Evolutionary conservation across 2,797 vertebrate genomes (phyloP).

Genomic region (Thaleichthys pacificus): DNA sequence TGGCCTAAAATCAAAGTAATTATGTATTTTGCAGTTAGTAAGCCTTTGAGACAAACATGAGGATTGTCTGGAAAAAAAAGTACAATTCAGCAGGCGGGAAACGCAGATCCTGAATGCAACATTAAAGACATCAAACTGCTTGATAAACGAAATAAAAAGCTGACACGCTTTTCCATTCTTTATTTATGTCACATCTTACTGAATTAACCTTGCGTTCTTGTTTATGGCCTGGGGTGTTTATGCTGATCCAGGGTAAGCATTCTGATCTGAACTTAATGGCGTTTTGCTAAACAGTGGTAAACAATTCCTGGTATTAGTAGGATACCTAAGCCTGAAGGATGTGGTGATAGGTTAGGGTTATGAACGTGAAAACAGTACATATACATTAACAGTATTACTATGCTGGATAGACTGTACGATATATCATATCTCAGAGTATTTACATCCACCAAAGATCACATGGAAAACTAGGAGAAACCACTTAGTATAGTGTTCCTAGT

Average conservation of each 20-base stretch:
- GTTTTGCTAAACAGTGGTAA: constrained; percentile 5
- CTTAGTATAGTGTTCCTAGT: background rate
- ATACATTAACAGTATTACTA: too few species aligned
- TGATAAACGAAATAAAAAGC: constrained; percentile 52
- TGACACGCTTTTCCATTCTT: constrained; percentile 32
- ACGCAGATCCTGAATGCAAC: constrained; percentile 18
- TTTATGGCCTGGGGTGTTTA: constrained; percentile 4
- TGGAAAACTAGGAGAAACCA: background rate
- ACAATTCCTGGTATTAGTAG: constrained; percentile 14
- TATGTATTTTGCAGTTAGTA: background rate
- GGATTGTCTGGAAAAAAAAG: constrained; percentile 7
- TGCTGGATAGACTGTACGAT: too few species aligned
- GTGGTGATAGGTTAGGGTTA: constrained; percentile 7
- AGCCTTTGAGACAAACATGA: constrained; percentile 17
- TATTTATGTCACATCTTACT: background rate
- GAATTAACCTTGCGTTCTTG: background rate
- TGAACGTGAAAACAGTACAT: too few species aligned
- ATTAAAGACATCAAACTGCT: constrained; percentile 48
- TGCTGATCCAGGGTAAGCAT: constrained; percentile 14
- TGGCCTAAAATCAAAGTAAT: constrained; percentile 2
- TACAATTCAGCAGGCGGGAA: constrained; percentile 40
- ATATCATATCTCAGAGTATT: background rate
- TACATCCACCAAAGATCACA: background rate
- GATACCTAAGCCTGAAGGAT: background rate
- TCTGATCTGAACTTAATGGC: constrained; percentile 31